Evolutionary conservation across 2,797 vertebrate genomes (phyloP).

Genomic region (Anabas testudineus): DNA sequence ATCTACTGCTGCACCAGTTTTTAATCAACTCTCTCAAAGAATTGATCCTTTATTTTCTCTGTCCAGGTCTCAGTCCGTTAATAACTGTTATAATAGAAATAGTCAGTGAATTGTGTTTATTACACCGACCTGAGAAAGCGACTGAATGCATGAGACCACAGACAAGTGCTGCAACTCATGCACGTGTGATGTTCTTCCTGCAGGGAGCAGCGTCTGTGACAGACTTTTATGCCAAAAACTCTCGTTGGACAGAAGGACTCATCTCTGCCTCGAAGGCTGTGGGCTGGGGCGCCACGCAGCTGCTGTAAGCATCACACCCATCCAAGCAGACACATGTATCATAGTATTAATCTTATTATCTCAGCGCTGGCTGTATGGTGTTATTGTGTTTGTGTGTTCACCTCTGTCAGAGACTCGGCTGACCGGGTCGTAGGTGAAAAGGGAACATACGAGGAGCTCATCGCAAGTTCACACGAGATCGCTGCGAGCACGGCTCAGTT

Average conservation of each 20-base stretch:
- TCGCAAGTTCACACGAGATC: slow-evolving; percentile 96
- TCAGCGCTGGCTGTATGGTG: background rate
- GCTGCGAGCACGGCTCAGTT: slow-evolving; percentile 96
- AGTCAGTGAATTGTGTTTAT: too few species aligned
- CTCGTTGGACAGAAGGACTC: slow-evolving; percentile 96
- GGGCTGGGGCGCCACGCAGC: slow-evolving; percentile 94
- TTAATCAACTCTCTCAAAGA: background rate
- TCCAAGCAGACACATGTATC: background rate
- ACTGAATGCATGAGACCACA: too few species aligned
- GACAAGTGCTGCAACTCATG: background rate
- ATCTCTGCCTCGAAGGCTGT: slow-evolving; percentile 98
- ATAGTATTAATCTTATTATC: slow-evolving; percentile 26
- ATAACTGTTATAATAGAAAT: too few species aligned
- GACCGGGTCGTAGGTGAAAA: slow-evolving; percentile 91
- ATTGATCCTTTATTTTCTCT: too few species aligned
- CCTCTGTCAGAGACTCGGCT: slow-evolving; percentile 88
- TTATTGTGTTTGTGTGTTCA: background rate
- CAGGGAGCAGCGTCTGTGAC: slow-evolving; percentile 92
- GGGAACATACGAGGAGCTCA: slow-evolving; percentile 95
- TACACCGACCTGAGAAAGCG: too few species aligned
- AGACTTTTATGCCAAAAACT: slow-evolving; percentile 98
- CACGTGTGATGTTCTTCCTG: background rate
- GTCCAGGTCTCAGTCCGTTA: too few species aligned
- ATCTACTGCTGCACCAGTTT: background rate
- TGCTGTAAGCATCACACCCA: slow-evolving; percentile 92